Percentiles rank a stretch among this genome's conserved stretches.
These are phyloP conservation scores for Drosophila pruinosa DNA, from an alignment of 1,140 invertebrate species.

Conservation along the genomic window DNA sequence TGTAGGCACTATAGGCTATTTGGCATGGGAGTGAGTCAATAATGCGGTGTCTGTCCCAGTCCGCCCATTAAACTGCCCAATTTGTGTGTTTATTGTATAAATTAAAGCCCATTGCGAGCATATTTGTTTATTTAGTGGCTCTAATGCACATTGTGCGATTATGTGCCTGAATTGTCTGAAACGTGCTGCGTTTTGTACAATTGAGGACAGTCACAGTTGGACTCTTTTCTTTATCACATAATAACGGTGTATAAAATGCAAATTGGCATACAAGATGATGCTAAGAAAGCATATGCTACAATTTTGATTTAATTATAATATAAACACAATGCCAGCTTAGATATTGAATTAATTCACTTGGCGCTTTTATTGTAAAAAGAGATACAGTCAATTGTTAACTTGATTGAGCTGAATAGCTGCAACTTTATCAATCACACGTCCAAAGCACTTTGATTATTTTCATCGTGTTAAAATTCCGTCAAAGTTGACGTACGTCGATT, in stretches of 20 bases:
- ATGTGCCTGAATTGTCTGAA: not conserved
- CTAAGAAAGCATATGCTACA: not conserved
- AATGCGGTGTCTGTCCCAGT: constrained; percentile 16
- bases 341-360: not conserved
- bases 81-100: constrained; percentile 65
- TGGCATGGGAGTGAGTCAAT: constrained; percentile 9
- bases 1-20: constrained; percentile 7
- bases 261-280: constrained; percentile 25
- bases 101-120: constrained; percentile 56
- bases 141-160: not conserved
- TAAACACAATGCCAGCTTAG: not conserved
- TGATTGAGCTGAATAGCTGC: constrained; percentile 4
- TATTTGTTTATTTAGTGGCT: constrained; percentile 55
- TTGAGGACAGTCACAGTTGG: constrained; percentile 24
- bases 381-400: constrained; percentile 26
- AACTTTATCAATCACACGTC: constrained; percentile 57
- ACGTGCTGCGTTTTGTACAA: constrained; percentile 26
- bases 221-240: constrained; percentile 45
- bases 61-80: constrained; percentile 35
- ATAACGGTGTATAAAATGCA: constrained; percentile 41
- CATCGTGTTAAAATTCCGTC: constrained; percentile 60
- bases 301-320: constrained; percentile 10
- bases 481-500: constrained; percentile 67
- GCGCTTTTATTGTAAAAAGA: not conserved
- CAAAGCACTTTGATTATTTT: constrained; percentile 10